Evolutionary conservation across 1,140 invertebrate genomes (phyloP), one percentile per base, ranked within the genome.

Genomic region (Oncopodura yosiiana): DNA sequence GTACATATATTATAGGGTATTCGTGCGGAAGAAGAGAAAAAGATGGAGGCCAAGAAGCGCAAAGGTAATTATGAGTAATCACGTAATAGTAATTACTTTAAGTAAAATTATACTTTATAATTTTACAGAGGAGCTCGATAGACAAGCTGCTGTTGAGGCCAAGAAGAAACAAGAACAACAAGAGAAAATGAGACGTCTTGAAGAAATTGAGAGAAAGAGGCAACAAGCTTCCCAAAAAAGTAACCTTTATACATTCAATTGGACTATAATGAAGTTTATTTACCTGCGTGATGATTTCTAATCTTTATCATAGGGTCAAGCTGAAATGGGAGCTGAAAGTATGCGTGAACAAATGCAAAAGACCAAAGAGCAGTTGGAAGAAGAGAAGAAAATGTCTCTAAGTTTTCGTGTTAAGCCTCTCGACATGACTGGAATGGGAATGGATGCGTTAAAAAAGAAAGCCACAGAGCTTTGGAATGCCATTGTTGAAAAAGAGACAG

Each of bases 361-460:
- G 66, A 79, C 79, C 41, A 78, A 77, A 60, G 80, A 83, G 66
- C 79, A 82, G 68, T 64, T 81, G 55, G 79, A 77, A 58, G 77
- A 78, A 60, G 76, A 80, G 64, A 81, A 81, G 67, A 74, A 71
- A 60, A 74, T 77, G 32, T 74, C 77, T 39, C 66, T 81, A 29
- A 66, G 68, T 41, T 72, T 78, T 63, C 70, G 77, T 53, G 71
- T 80, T 36, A 72, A 75, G 50, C 70, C 75, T 9, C 64, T 80
- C 26, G 62, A 70, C 24, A 64, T 78, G 14, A 72, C 74, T 30
- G 71, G 69, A 11, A 48, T 71, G 23, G 64, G 27, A 4, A 34
- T 34, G 8, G 66, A 70, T 32, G 68, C 73, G 57, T 68, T 82
- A 37, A 74, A 71, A 51, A 70, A 69, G 49, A 78, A 77, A 64